phyloP scores from a whole-genome alignment of 2,797 vertebrate species.

The Peromyscus melanophrys region DNA sequence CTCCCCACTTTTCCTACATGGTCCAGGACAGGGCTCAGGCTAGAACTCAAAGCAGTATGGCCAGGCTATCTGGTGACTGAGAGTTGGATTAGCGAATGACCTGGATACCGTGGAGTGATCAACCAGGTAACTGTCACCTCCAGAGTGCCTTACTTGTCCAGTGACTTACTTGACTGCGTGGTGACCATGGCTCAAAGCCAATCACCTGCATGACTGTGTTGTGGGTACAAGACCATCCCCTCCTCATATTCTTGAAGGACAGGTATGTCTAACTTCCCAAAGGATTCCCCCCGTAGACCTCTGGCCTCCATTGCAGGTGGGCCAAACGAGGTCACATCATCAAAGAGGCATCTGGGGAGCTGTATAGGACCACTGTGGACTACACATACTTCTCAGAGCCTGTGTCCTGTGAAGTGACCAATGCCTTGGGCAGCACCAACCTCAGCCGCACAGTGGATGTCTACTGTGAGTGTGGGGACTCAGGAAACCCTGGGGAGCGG shows the following conservation, averaged over 20 bases:
- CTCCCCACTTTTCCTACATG: background rate
- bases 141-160: background rate
- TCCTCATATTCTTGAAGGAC: background rate
- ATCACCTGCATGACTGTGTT: accelerated
- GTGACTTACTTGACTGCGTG: background rate
- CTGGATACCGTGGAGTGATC: background rate
- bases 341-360: constrained; percentile 96
- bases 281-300: too few relatives aligned
- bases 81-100: background rate
- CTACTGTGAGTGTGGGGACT: constrained; percentile 94
- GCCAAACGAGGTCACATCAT: constrained; percentile 97
- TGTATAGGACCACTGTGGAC: constrained; percentile 96
- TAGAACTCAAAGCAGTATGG: background rate
- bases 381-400: constrained; percentile 98
- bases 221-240: background rate
- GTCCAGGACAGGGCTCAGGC: background rate
- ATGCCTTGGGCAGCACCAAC: constrained; percentile 97
- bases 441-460: constrained; percentile 98
- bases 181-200: background rate
- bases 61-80: background rate
- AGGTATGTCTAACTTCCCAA: background rate
- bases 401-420: constrained; percentile 98
- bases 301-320: constrained; percentile 91
- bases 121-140: too few relatives aligned
- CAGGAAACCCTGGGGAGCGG: accelerated